Evolutionary conservation across 2,888 invertebrate genomes (phyloP), one percentile per base, ranked within the genome.

Genomic region (Drosophila atroscutellata): DNA sequence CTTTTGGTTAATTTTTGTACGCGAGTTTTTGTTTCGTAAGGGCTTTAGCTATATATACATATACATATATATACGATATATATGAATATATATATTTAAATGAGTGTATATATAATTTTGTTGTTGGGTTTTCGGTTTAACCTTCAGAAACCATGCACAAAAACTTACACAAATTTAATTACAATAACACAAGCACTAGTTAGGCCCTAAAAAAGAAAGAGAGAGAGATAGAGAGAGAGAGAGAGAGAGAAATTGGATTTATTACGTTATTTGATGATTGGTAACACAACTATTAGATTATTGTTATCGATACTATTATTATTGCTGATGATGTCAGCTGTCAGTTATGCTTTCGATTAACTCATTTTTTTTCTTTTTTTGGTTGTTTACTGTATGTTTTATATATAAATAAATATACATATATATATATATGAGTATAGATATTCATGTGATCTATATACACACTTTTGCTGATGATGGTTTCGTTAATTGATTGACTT

Each of bases 21-120:
- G 70, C 77, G 54, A 61, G 60, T 55, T 67, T 72, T 76, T 62
- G 76, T 86, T 83, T 82, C 81, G 80, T 81, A 80, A 81, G 83
- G 72, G 66, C 47, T 54, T 57, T 52, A 56, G 15, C 34, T 13
- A 7, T 20, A 42, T 15, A 15, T 34, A n/a, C 15, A 20, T 58
- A 28, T 59, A 3, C 26, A 28, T 54, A 4, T 52, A 13, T 42
- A 7, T 11, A 24, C 24, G 0, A 4, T 32, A 28, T 54, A 24
- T 28, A 1, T 32, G 13, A 32, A 34, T 26, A 11, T 39, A 34
- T 54, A 7, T 52, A 26, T 51, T 15, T 45, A 15, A 8, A 24
- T 45, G 45, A 45, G 24, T 45, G 47, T 66, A 13, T 68, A 61
- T 62, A 56, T 66, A 71, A 56, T 47, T 56, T 37, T 62, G n/a